Conservation (phyloP, 2,113 vertebrate species). For the Syngnathus floridae region DNA sequence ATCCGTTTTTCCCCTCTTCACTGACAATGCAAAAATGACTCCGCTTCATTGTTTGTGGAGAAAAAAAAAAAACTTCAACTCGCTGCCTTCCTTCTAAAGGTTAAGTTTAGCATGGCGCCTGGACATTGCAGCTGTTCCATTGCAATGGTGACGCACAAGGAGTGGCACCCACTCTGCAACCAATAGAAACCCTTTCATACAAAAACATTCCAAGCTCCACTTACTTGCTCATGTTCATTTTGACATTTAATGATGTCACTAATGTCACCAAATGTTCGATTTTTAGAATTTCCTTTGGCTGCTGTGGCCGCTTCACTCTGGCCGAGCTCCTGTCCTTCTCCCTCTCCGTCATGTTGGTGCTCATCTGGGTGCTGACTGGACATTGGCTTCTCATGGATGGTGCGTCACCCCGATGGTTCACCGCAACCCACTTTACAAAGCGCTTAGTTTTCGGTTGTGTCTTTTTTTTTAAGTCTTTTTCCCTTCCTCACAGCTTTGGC, state of each 20-base stretch:
- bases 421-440: not conserved
- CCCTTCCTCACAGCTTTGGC: slow-evolving; percentile 78
- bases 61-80: not conserved
- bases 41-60: not conserved
- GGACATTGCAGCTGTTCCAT: not conserved
- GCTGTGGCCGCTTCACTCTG: slow-evolving; percentile 96
- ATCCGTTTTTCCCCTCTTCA: not conserved
- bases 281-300: slow-evolving; percentile 95
- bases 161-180: slow-evolving; percentile 10
- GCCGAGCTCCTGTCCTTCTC: slow-evolving; percentile 95
- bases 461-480: not conserved
- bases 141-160: slow-evolving; percentile 1
- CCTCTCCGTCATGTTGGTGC: slow-evolving; percentile 92
- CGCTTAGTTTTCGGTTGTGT: not conserved
- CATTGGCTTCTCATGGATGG: slow-evolving; percentile 99
- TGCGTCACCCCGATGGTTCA: slow-evolving; percentile 51
- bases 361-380: slow-evolving; percentile 98
- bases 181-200: slow-evolving; percentile 1
- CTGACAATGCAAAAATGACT: not conserved
- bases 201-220: slow-evolving; percentile 4
- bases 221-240: not conserved
- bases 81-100: not conserved
- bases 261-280: not conserved
- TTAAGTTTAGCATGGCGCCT: slow-evolving; percentile 4
- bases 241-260: not conserved